Evolutionary conservation across 2,113 vertebrate genomes (phyloP).

Genomic region (Ctenodactylus gundi): DNA sequence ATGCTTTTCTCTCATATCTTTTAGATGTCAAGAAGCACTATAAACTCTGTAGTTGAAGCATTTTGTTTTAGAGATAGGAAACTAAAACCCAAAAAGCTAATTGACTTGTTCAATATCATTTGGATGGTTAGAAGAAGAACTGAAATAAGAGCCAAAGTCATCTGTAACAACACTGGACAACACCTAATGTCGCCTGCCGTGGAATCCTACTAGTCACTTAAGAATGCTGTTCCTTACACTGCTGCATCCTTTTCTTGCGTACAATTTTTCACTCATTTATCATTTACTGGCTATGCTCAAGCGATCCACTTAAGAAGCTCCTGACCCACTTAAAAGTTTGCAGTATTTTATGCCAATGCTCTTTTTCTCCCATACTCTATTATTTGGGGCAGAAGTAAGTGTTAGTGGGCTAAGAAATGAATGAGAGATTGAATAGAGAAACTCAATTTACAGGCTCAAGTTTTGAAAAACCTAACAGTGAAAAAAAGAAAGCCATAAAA

Average conservation of each 20-base stretch:
- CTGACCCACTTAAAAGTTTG: background rate
- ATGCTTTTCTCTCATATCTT: background rate
- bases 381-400: background rate
- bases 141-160: background rate
- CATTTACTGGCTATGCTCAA: too few species aligned
- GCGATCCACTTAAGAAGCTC: background rate
- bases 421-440: background rate
- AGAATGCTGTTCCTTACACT: too few species aligned
- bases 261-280: background rate
- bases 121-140: background rate
- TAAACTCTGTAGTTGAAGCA: background rate
- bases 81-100: background rate
- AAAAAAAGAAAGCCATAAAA: background rate
- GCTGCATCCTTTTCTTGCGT: background rate
- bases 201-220: background rate
- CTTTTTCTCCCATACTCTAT: background rate
- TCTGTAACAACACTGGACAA: background rate
- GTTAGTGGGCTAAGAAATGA: background rate
- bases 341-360: background rate
- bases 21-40: background rate
- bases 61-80: conserved; percentile 4
- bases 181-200: background rate
- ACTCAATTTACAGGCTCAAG: background rate
- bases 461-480: background rate
- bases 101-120: background rate